Base-by-base conservation (phyloP, 2,888 invertebrate species). In the Polyommatus iphigenia region DNA sequence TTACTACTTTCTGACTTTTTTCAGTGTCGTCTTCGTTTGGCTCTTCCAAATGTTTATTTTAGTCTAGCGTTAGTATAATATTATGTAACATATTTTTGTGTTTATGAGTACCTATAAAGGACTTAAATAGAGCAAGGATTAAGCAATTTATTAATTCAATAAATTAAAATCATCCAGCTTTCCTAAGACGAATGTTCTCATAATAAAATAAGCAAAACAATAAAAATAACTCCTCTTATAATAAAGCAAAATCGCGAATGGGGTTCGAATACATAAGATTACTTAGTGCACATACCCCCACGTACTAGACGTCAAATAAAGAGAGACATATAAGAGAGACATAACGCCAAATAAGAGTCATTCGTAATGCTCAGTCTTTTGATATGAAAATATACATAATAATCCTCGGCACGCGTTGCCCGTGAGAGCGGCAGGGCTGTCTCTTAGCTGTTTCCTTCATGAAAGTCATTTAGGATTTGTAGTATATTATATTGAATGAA, bases 301-400 rank as follows among this genome's bases (percentile, higher is more conserved):
- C 90, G 87, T 86, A 86, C 85, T 84, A 86, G 88, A 87, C 88
- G 87, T 85, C 85, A 85, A 85, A 90, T 87, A 90, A 90, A 91
- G 89, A 87, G 88, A 91, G 91, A 91, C 91, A 88, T 91, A 88
- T 50, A 50, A 50, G 89, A 87, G 88, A 91, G 91, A 91, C 91
- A 88, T 91, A 88, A 89, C 85, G 86, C 88, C 86, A 86, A 91
- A 91, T 89, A 87, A 87, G 87, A 91, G 89, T 90, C 91, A 92
- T 91, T 92, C 90, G 92, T 92, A 92, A 91, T 90, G 90, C 87
- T 89, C 89, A 85, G 85, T 85, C 89, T 89, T 93, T 93, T 93
- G 90, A 93, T 93, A 93, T 93, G 92, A 94, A 93, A 94, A 93
- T 93, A 87, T 87, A 85, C 83, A 85, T 92, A 93, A 94, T 92